Evolutionary conservation across 2,113 vertebrate genomes (phyloP), one percentile per base, ranked within the genome.

Genomic region (Heterotilapia buettikoferi): DNA sequence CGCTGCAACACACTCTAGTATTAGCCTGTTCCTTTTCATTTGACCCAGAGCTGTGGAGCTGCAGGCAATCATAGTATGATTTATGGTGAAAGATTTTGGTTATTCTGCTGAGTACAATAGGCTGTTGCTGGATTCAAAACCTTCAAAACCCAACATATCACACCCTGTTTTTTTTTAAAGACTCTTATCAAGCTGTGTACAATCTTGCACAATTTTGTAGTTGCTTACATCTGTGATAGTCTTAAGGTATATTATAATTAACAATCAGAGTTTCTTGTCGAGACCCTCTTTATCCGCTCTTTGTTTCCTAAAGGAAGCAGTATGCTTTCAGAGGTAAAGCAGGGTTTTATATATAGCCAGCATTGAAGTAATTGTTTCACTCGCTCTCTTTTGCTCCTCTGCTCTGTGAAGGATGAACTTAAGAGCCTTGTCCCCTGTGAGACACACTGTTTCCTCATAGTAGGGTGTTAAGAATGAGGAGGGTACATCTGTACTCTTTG

Each of bases 391-490:
- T 80, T 68, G 31, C 53, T 78, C 53, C 82, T 66, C 79, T 52
- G 13, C 13, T 73, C 82, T 89, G 83, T 85, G 12, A 50, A 85
- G 80, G 82, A 83, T 84, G 73, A 80, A 79, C 91, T 89, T 52
- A 87, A 90, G 78, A 90, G 82, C 53, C 57, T 31, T 66, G 26
- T 88, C 80, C 88, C 92, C 47, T 85, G 47, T 71, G 43, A 84
- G 76, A 54, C 47, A 79, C 26, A 45, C 84, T 85, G 53, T 66
- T 80, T 79, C 86, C 89, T 83, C 16, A 57, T 61, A 9, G 47
- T 56, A 43, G 29, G 68, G 61, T 86, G 59, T 82, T 31, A 53
- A 79, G 76, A 54, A 21, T 82, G 68, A 31, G 80, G 50, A 59
- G 57, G 59, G 83, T 83, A 71, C 84, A 85, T 87, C 78, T 40